phyloP scores from a whole-genome alignment of 2,888 invertebrate species.

The Meandrusa payeni region DNA sequence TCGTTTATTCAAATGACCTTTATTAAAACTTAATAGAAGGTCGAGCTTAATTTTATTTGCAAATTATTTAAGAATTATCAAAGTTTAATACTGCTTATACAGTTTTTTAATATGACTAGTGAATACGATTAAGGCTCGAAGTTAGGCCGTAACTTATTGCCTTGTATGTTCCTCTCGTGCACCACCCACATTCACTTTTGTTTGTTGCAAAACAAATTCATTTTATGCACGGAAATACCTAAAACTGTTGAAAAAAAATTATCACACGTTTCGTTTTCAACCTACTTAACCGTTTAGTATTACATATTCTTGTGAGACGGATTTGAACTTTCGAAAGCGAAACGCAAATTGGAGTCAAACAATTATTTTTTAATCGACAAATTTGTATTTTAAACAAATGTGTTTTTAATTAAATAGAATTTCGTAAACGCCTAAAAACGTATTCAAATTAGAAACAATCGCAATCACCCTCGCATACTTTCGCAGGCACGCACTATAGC shows the following conservation, averaged over 20 bases:
- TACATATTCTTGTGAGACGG: slow-evolving; percentile 27
- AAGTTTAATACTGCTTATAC: too few species aligned
- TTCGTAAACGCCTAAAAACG: slow-evolving; percentile 11
- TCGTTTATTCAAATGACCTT: slow-evolving; percentile 10
- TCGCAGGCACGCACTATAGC: slow-evolving; percentile 52
- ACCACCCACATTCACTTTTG: slow-evolving; percentile 72
- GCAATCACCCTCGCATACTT: slow-evolving; percentile 47
- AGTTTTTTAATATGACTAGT: too few species aligned
- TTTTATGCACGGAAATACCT: slow-evolving; percentile 24
- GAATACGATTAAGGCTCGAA: slow-evolving; percentile 8
- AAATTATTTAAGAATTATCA: not conserved
- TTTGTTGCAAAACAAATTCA: slow-evolving; percentile 46
- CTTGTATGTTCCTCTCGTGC: slow-evolving; percentile 19
- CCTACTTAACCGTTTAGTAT: slow-evolving; percentile 27
- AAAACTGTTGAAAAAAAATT: slow-evolving; percentile 15
- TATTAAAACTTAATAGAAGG: not conserved
- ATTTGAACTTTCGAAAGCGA: slow-evolving; percentile 36
- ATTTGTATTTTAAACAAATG: too few species aligned
- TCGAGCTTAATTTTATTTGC: slow-evolving; percentile 3
- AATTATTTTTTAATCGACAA: not conserved
- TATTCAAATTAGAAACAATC: slow-evolving; percentile 35
- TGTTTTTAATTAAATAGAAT: not conserved
- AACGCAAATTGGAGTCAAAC: slow-evolving; percentile 21
- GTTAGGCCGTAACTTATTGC: slow-evolving; percentile 7
- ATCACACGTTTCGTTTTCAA: slow-evolving; percentile 27